A percentile compares a stretch with the other conserved stretches of the same genome.
Conservation (phyloP, 2,888 invertebrate species). For the Leucophora obtusa region DNA sequence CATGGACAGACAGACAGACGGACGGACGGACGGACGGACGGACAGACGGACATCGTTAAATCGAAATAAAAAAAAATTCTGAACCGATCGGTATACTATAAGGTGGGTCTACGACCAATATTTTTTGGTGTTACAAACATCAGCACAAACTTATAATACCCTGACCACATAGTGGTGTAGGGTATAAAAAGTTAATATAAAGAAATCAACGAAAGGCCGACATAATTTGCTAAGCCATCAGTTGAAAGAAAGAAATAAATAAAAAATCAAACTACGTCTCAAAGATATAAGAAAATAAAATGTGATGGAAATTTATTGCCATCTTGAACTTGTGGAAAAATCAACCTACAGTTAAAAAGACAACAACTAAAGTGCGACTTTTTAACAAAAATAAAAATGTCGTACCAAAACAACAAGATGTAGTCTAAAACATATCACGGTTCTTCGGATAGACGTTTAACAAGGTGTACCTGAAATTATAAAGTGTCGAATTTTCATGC, state of each 20-base stretch:
- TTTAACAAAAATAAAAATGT: slow-evolving; percentile 3
- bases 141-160: too few relatives aligned
- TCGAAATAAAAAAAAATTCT: too few relatives aligned
- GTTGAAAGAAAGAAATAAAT: not conserved
- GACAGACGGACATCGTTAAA: too few relatives aligned
- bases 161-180: too few relatives aligned
- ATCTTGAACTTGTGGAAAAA: not conserved
- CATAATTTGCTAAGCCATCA: slow-evolving; percentile 4
- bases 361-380: not conserved
- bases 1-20: too few relatives aligned
- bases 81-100: too few relatives aligned
- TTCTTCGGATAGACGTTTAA: too few relatives aligned
- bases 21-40: too few relatives aligned
- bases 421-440: not conserved
- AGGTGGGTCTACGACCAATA: too few relatives aligned
- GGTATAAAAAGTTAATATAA: slow-evolving; percentile 4
- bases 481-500: too few relatives aligned
- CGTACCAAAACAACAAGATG: not conserved
- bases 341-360: not conserved
- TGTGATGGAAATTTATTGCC: slow-evolving; percentile 10
- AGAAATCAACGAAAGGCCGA: slow-evolving; percentile 17
- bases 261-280: slow-evolving; percentile 10
- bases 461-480: too few relatives aligned
- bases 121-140: too few relatives aligned
- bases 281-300: not conserved